A percentile compares a stretch with the other conserved stretches of the same genome.
phyloP scores from a whole-genome alignment of 2,888 invertebrate species.

The Anagyrus pseudococci region DNA sequence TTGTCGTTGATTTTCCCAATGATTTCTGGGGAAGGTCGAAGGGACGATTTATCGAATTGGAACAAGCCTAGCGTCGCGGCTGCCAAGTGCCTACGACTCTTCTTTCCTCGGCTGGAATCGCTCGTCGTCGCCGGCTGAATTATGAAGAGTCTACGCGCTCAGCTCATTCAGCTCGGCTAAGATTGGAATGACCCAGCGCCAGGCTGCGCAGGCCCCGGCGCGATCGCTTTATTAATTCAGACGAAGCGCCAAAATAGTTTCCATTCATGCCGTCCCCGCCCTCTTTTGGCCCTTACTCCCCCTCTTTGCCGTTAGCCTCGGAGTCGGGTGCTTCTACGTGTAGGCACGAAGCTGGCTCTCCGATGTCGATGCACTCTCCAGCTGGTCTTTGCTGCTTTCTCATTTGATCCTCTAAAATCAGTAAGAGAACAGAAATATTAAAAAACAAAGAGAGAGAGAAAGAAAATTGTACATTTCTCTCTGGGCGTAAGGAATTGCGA shows the following conservation, averaged over 20 bases:
- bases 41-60: background rate
- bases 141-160: slow-evolving; percentile 30
- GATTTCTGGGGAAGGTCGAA: too few species aligned
- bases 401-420: background rate
- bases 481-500: too few species aligned
- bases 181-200: slow-evolving; percentile 26
- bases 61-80: background rate
- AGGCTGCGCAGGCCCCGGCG: background rate
- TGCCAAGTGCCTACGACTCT: slow-evolving; percentile 1
- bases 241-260: slow-evolving; percentile 23
- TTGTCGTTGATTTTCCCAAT: background rate
- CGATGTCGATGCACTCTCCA: background rate
- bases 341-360: background rate
- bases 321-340: background rate
- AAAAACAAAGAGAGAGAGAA: background rate
- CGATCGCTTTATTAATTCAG: slow-evolving; percentile 33
- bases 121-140: slow-evolving; percentile 22
- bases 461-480: too few species aligned
- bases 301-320: background rate
- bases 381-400: background rate
- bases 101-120: slow-evolving; percentile 16
- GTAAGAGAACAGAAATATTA: background rate
- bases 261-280: slow-evolving; percentile 18
- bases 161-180: slow-evolving; percentile 29
- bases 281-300: background rate